Conservation (phyloP, 2,888 invertebrate species). For the Drosophila neotestacea region DNA sequence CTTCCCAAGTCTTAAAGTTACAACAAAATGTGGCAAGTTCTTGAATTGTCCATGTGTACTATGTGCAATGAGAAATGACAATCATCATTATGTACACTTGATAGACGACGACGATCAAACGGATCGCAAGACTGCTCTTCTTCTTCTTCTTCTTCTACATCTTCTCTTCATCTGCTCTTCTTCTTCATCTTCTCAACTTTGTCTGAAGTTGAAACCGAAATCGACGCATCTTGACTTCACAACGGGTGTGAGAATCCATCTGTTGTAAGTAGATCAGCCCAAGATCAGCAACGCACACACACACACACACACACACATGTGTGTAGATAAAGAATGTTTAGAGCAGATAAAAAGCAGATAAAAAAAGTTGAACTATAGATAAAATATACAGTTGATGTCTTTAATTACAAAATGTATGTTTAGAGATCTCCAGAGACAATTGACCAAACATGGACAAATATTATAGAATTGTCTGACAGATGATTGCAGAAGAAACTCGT, state of each 20-base stretch:
- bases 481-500: neutral
- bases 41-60: slow-evolving; percentile 7
- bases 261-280: slow-evolving; percentile 40
- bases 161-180: slow-evolving; percentile 18
- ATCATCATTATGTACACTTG: slow-evolving; percentile 72
- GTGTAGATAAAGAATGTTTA: slow-evolving; percentile 17
- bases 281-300: slow-evolving; percentile 20
- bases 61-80: slow-evolving; percentile 59
- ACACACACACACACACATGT: neutral
- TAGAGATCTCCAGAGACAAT: slow-evolving; percentile 1
- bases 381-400: slow-evolving; percentile 14
- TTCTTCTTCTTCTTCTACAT: slow-evolving; percentile 10
- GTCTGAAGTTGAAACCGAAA: slow-evolving; percentile 23
- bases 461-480: neutral
- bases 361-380: slow-evolving; percentile 7
- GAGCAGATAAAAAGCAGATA: neutral
- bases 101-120: slow-evolving; percentile 37
- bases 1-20: slow-evolving; percentile 54
- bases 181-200: slow-evolving; percentile 4
- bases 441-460: slow-evolving; percentile 6
- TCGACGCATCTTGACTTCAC: slow-evolving; percentile 19
- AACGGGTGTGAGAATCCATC: slow-evolving; percentile 21
- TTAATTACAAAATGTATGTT: slow-evolving; percentile 19
- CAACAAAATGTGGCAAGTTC: slow-evolving; percentile 55
- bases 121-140: slow-evolving; percentile 27